Conservation (phyloP, 2,888 invertebrate species). For the Aphodius sticticus region DNA sequence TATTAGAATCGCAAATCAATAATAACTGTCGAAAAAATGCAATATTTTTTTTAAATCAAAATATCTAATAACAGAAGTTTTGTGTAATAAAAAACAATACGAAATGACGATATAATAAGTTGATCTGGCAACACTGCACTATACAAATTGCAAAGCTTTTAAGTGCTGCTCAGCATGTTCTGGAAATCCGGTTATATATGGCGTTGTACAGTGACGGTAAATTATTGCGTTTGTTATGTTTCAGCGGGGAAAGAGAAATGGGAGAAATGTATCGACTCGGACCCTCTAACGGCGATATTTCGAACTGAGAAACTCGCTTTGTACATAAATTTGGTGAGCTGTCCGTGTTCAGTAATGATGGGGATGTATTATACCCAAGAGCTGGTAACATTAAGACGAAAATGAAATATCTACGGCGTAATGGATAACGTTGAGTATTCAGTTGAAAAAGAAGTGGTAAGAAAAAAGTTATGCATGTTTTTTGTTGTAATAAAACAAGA, state of each 20-base stretch:
- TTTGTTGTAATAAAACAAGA: no score
- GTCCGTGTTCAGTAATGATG: not conserved
- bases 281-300: not conserved
- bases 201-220: conserved; percentile 10
- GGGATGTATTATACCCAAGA: not conserved
- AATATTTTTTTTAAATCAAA: no score
- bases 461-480: not conserved
- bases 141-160: not conserved
- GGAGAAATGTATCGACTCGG: not conserved
- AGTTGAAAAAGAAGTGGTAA: not conserved
- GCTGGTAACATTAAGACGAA: not conserved
- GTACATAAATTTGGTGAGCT: conserved; percentile 16
- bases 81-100: no score
- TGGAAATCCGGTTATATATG: conserved; percentile 16
- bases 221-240: conserved; percentile 24
- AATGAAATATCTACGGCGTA: not conserved
- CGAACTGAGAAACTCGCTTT: conserved; percentile 5
- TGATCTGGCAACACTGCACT: no score
- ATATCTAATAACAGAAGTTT: no score
- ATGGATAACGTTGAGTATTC: not conserved
- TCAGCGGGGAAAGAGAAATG: not conserved
- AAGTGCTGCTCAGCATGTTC: not conserved
- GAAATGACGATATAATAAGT: no score
- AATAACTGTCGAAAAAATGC: no score
- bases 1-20: no score